These are phyloP conservation scores for Drosophila kokeensis DNA, from an alignment of 2,888 invertebrate species.

Conservation along the genomic window DNA sequence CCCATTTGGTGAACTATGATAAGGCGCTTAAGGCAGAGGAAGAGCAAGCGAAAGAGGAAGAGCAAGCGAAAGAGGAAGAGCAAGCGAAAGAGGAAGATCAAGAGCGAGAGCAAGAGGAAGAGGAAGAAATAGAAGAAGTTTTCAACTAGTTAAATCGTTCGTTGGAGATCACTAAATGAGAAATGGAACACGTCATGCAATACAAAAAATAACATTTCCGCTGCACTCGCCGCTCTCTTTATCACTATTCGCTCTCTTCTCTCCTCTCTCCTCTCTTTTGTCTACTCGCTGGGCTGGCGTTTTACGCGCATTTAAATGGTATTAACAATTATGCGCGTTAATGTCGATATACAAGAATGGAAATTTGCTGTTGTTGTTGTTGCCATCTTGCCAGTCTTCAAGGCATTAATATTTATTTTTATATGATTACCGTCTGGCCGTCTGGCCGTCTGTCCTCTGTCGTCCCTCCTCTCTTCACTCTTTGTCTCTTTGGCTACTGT, in stretches of 20 bases:
- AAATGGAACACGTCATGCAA: slow-evolving; percentile 61
- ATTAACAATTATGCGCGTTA: slow-evolving; percentile 72
- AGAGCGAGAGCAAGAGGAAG: not conserved
- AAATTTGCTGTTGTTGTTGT: slow-evolving; percentile 58
- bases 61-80: not conserved
- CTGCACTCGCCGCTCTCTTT: not conserved
- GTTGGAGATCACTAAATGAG: slow-evolving; percentile 24
- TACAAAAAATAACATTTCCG: slow-evolving; percentile 27
- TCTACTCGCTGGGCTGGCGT: slow-evolving; percentile 43
- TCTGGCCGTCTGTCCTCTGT: not conserved
- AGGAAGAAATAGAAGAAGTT: not conserved
- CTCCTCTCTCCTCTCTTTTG: not conserved
- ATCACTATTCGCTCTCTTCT: slow-evolving; percentile 44
- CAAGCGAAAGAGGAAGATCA: not conserved
- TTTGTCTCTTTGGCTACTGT: slow-evolving; percentile 60
- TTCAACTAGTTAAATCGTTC: slow-evolving; percentile 39
- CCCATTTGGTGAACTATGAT: slow-evolving; percentile 54
- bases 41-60: too few relatives aligned
- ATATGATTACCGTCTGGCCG: slow-evolving; percentile 58
- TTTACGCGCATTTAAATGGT: slow-evolving; percentile 73
- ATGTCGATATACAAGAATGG: slow-evolving; percentile 65
- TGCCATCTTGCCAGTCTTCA: slow-evolving; percentile 1
- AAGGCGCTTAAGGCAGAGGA: slow-evolving; percentile 45
- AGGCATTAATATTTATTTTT: slow-evolving; percentile 69
- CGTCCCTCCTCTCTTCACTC: not conserved